A percentile compares a stretch with the other conserved stretches of the same genome.
Conservation (phyloP, 2,888 invertebrate genomes). For the Dynastes hyllus region DNA sequence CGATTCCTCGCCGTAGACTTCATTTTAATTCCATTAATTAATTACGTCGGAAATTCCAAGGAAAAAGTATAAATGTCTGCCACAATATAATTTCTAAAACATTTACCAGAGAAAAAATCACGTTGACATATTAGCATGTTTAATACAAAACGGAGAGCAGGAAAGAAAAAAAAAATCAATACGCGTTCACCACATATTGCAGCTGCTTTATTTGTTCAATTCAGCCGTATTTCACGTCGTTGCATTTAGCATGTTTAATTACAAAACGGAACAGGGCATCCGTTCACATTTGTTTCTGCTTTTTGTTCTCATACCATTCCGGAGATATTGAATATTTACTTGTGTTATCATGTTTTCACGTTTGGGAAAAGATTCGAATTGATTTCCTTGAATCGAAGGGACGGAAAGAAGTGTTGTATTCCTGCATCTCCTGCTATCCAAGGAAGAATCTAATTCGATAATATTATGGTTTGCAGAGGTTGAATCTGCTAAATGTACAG, state of each 20-base stretch:
- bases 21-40: too few species aligned
- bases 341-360: constrained; percentile 63
- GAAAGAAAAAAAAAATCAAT: constrained; percentile 19
- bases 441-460: constrained; percentile 65
- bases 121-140: constrained; percentile 2
- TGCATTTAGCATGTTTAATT: too few species aligned
- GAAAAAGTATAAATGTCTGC: too few species aligned
- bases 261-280: too few species aligned
- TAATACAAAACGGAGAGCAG: constrained; percentile 3
- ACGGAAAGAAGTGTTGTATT: constrained; percentile 60
- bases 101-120: not conserved
- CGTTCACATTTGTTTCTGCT: too few species aligned
- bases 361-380: constrained; percentile 43
- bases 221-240: constrained; percentile 29
- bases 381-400: not conserved
- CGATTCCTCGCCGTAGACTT: too few species aligned
- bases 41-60: too few species aligned
- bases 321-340: constrained; percentile 61
- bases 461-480: constrained; percentile 62
- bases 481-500: not conserved
- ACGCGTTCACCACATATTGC: constrained; percentile 23
- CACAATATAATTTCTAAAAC: too few species aligned
- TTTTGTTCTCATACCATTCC: not conserved
- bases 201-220: constrained; percentile 33
- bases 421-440: constrained; percentile 51